Conservation (phyloP, 2,113 vertebrate species). For the Neogobius melanostomus region DNA sequence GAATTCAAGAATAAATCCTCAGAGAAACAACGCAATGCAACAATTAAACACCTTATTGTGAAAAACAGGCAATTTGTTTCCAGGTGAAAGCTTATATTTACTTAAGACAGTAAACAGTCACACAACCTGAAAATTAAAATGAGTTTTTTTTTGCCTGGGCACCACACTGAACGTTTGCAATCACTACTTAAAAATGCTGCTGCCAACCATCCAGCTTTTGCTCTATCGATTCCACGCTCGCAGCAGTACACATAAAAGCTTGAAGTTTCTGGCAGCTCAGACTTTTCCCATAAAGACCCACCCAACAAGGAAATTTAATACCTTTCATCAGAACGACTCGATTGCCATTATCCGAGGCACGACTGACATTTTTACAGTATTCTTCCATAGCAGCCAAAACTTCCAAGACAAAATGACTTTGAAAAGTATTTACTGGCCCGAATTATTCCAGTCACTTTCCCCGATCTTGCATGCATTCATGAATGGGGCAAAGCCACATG, state of each 20-base stretch:
- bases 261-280: background rate
- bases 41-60: no score
- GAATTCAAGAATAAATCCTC: no score
- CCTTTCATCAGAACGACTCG: constrained; percentile 16
- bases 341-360: constrained; percentile 9
- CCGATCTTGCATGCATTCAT: background rate
- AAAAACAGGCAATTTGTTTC: no score
- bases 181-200: constrained; percentile 6
- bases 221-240: constrained; percentile 8
- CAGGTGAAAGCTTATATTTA: no score
- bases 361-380: background rate
- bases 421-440: background rate
- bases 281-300: constrained; percentile 14
- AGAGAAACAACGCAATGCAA: no score
- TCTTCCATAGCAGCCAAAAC: background rate
- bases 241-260: constrained; percentile 7
- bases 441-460: background rate
- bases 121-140: background rate
- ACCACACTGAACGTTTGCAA: background rate
- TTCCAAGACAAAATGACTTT: background rate
- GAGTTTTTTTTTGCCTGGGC: background rate
- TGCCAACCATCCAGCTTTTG: constrained; percentile 8
- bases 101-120: no score
- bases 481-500: background rate
- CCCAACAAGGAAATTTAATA: constrained; percentile 12